phyloP scores from a whole-genome alignment of 2,888 invertebrate genomes.

The Acrobasis consociella region DNA sequence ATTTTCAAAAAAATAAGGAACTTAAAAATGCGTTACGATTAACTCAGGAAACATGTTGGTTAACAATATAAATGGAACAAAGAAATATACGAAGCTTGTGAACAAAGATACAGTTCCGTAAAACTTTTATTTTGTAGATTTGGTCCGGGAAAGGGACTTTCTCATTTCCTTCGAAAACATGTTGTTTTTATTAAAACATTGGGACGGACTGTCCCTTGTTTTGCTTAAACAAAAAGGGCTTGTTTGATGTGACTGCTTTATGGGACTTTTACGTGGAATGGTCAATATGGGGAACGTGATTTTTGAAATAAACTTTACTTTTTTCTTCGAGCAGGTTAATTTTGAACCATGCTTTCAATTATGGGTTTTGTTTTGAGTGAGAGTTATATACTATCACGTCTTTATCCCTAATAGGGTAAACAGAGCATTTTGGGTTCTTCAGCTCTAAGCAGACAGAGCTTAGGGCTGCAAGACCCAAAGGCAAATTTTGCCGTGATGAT shows the following conservation, averaged over 20 bases:
- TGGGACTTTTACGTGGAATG: slow-evolving; percentile 21
- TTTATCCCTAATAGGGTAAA: no score
- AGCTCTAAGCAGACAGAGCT: no score
- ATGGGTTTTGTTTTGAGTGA: background rate
- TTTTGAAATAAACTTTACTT: slow-evolving; percentile 5
- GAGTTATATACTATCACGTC: background rate
- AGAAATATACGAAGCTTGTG: background rate
- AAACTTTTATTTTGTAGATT: background rate
- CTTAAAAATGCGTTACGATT: no score
- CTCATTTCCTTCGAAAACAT: slow-evolving; percentile 58
- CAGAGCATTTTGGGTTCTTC: no score
- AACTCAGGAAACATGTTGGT: no score
- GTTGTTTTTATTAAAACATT: slow-evolving; percentile 55
- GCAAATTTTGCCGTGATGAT: no score
- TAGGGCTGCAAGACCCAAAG: no score
- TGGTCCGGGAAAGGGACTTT: slow-evolving; percentile 43
- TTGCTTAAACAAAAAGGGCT: slow-evolving; percentile 6
- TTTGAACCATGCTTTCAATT: background rate
- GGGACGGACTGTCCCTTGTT: slow-evolving; percentile 21
- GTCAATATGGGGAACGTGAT: slow-evolving; percentile 21
- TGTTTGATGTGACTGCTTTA: slow-evolving; percentile 17
- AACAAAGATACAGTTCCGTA: background rate
- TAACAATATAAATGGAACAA: no score
- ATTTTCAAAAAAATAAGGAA: no score
- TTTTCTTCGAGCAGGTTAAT: background rate